phyloP scores from a whole-genome alignment of 2,113 vertebrate genomes.

The Sciurus niger region DNA sequence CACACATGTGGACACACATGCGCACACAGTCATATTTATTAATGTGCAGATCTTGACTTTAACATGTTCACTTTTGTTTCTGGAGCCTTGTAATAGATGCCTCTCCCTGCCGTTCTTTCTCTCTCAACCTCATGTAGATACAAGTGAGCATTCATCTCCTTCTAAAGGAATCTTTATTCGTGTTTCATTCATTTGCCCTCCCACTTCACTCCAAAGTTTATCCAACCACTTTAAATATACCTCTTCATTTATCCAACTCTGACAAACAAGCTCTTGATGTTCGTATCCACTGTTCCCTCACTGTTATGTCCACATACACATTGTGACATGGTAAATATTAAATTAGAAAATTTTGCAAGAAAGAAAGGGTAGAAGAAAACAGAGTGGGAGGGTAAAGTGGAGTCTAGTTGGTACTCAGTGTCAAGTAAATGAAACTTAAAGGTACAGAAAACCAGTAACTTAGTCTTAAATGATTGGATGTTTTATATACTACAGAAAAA shows the following conservation, averaged over 20 bases:
- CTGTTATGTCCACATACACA: background rate
- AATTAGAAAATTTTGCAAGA: background rate
- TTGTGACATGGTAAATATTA: background rate
- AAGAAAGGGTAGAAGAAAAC: background rate
- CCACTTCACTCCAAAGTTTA: background rate
- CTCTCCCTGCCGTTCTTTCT: background rate
- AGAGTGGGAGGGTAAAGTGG: background rate
- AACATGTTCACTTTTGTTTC: background rate
- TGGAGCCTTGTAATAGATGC: background rate
- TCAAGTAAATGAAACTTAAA: background rate
- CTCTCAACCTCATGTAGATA: background rate
- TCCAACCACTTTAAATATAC: background rate
- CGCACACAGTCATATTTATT: too few species aligned
- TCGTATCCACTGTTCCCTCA: background rate
- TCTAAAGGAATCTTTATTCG: background rate
- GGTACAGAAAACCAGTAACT: background rate
- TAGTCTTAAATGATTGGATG: background rate
- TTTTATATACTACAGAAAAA: background rate
- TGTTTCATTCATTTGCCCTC: background rate
- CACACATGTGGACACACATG: background rate
- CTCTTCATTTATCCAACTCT: background rate
- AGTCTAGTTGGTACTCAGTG: background rate
- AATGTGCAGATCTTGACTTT: background rate
- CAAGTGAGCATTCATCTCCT: background rate
- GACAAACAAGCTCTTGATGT: background rate